Evolutionary conservation across 2,888 invertebrate species (phyloP).

Genomic region (Vanessa cardui): DNA sequence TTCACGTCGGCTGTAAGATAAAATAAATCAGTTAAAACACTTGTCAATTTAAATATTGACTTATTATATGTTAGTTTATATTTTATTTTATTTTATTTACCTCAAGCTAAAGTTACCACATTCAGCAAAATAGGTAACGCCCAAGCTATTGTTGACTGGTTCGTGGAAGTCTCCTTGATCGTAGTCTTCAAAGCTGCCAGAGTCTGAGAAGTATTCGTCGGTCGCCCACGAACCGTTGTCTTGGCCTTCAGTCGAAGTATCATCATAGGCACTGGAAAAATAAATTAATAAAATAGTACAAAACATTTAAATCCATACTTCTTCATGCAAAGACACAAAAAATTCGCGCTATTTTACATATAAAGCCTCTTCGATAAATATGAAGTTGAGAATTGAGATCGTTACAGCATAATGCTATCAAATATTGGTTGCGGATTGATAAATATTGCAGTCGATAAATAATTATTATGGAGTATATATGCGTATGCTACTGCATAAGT

Average conservation of each 20-base stretch:
- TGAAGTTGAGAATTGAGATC: too few relatives aligned
- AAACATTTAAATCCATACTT: neutral
- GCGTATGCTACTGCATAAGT: too few relatives aligned
- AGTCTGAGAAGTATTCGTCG: constrained; percentile 63
- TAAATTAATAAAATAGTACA: neutral
- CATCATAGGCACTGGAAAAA: constrained; percentile 51
- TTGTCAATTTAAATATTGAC: neutral
- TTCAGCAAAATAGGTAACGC: constrained; percentile 54
- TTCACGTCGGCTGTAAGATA: constrained; percentile 58
- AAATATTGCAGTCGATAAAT: too few relatives aligned
- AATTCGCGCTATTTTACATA: too few relatives aligned
- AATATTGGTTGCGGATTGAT: too few relatives aligned
- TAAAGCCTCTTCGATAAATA: too few relatives aligned
- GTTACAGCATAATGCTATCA: too few relatives aligned
- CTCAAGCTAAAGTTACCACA: constrained; percentile 70
- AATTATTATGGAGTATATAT: too few relatives aligned
- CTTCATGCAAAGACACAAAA: neutral
- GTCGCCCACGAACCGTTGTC: constrained; percentile 54
- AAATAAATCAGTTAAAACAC: neutral
- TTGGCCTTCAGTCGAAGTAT: constrained; percentile 61
- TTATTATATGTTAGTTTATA: neutral
- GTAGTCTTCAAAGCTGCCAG: constrained; percentile 61
- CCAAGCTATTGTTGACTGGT: constrained; percentile 55
- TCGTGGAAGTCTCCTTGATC: constrained; percentile 68
- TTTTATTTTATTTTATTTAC: constrained; percentile 44